These are phyloP conservation scores for Manacus vitellinus DNA, from an alignment of 2,113 vertebrate genomes.

Conservation along the genomic window DNA sequence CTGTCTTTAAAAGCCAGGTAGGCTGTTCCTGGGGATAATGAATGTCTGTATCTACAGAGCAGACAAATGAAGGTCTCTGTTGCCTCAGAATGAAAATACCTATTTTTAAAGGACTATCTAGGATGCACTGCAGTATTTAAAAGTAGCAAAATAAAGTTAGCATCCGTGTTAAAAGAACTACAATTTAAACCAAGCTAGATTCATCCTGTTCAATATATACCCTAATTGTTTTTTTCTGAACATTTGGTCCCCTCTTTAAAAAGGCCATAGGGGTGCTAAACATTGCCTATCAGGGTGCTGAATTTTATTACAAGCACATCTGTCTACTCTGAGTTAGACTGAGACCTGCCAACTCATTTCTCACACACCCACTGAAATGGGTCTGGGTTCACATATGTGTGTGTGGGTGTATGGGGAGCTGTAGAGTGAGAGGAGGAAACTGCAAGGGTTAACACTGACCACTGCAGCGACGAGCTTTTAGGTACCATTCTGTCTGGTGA, in stretches of 20 bases:
- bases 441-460: not conserved
- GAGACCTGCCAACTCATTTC: not conserved
- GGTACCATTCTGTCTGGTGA: not conserved
- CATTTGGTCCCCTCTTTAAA: not conserved
- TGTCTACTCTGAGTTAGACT: not conserved
- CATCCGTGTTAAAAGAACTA: not conserved
- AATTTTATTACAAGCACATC: not conserved
- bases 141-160: not conserved
- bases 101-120: not conserved
- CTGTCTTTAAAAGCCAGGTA: slow-evolving; percentile 43
- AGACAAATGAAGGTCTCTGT: slow-evolving; percentile 1
- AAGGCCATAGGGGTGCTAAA: not conserved
- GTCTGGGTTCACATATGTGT: not conserved
- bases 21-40: slow-evolving; percentile 12
- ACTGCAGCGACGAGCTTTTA: not conserved
- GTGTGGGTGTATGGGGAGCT: fast-evolving
- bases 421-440: not conserved
- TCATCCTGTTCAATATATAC: not conserved
- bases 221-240: not conserved
- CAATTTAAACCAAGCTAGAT: not conserved
- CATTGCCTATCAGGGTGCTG: not conserved
- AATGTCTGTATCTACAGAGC: not conserved
- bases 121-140: not conserved
- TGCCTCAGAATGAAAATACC: slow-evolving; percentile 2
- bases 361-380: not conserved